phyloP scores from a whole-genome alignment of 2,113 vertebrate species.

The Oreotragus oreotragus region DNA sequence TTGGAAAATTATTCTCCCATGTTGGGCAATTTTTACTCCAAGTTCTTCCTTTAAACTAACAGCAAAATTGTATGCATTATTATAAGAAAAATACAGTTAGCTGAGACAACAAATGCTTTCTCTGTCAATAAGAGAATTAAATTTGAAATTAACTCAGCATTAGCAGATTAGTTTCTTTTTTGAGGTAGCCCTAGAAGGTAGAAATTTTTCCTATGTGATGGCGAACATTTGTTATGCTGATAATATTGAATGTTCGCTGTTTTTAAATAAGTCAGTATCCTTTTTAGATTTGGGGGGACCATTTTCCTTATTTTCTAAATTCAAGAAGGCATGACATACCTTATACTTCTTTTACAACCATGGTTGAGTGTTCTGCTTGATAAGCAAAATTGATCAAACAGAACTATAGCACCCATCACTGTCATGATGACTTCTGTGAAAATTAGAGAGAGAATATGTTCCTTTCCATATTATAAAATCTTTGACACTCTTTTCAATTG shows the following conservation, averaged over 20 bases:
- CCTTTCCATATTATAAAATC: background rate
- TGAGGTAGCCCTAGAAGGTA: background rate
- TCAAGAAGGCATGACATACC: background rate
- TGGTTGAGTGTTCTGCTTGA: background rate
- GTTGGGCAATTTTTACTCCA: background rate
- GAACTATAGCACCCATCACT: background rate
- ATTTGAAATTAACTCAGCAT: background rate
- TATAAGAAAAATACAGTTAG: background rate
- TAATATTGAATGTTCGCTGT: background rate
- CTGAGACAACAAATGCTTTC: background rate
- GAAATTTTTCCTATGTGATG: background rate
- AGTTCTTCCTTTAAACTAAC: background rate
- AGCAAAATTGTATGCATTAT: background rate
- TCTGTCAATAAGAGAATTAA: background rate
- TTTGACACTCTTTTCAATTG: background rate
- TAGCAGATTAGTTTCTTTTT: background rate
- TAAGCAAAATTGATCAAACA: background rate
- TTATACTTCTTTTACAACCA: background rate
- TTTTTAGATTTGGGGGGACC: background rate
- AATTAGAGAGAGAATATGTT: background rate
- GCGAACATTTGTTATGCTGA: background rate
- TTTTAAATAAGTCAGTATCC: slow-evolving; percentile 2
- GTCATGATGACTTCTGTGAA: background rate
- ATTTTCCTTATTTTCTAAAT: background rate
- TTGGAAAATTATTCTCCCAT: background rate